phyloP scores from a whole-genome alignment of 2,797 vertebrate genomes.

The Sebastes oblongus region DNA sequence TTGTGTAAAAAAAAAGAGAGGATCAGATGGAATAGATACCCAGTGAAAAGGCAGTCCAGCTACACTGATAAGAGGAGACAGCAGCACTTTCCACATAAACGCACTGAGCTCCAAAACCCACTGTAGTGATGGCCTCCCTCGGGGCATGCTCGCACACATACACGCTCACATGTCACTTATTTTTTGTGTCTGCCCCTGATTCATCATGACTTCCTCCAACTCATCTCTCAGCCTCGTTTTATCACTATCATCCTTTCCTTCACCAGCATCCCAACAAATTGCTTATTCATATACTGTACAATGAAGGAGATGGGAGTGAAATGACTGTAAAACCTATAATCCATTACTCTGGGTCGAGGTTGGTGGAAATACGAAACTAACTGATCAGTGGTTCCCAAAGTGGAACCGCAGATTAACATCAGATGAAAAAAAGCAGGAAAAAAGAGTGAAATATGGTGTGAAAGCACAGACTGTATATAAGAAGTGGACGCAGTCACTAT shows the following conservation, averaged over 20 bases:
- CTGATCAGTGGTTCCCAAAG: not conserved
- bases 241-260: slow-evolving; percentile 7
- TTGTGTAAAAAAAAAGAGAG: not conserved
- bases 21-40: not conserved
- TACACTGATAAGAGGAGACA: slow-evolving; percentile 66
- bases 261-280: not conserved
- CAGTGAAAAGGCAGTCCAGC: slow-evolving; percentile 33
- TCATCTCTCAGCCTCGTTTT: slow-evolving; percentile 27
- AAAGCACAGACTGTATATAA: not conserved
- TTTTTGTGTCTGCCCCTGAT: slow-evolving; percentile 18
- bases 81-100: slow-evolving; percentile 70
- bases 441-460: not conserved
- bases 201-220: slow-evolving; percentile 40
- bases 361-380: not conserved
- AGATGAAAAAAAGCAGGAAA: not conserved
- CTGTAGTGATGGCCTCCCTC: slow-evolving; percentile 56
- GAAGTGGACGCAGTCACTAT: too few species aligned
- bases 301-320: not conserved
- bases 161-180: slow-evolving; percentile 9
- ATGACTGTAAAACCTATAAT: not conserved
- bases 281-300: not conserved
- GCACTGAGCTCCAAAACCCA: slow-evolving; percentile 59
- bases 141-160: slow-evolving; percentile 44
- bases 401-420: not conserved
- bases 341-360: not conserved